Evolutionary conservation across 2,113 vertebrate genomes (phyloP).

Genomic region (Podocnemis expansa): DNA sequence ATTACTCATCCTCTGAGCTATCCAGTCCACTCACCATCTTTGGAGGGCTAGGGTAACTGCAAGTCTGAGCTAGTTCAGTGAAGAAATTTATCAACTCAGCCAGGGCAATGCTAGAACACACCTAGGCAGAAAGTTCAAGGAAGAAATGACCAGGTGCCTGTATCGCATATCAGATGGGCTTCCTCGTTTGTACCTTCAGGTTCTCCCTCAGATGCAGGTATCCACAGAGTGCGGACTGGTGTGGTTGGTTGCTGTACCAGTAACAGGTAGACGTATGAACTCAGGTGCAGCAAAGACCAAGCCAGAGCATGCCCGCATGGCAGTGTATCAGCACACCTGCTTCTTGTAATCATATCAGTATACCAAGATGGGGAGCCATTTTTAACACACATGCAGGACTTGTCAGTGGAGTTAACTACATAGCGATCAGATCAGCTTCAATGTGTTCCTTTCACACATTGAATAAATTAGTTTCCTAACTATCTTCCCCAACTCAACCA

Average conservation of each 20-base stretch:
- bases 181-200: not conserved
- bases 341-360: not conserved
- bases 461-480: not conserved
- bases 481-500: not conserved
- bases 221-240: not conserved
- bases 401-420: not conserved
- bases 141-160: not conserved
- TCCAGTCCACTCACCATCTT: not conserved
- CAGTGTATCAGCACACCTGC: fast-evolving
- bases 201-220: not conserved
- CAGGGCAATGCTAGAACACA: not conserved
- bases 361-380: not conserved
- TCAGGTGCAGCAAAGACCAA: not conserved
- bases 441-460: not conserved
- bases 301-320: no score
- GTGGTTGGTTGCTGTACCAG: not conserved
- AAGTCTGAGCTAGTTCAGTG: not conserved
- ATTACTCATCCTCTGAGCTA: not conserved
- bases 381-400: not conserved
- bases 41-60: not conserved
- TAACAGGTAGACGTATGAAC: not conserved
- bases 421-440: not conserved
- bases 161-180: not conserved
- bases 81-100: not conserved
- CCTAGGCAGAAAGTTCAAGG: no score